These are phyloP conservation scores for Brachyhypopomus gauderio DNA, from an alignment of 2,113 vertebrate genomes.

Conservation along the genomic window DNA sequence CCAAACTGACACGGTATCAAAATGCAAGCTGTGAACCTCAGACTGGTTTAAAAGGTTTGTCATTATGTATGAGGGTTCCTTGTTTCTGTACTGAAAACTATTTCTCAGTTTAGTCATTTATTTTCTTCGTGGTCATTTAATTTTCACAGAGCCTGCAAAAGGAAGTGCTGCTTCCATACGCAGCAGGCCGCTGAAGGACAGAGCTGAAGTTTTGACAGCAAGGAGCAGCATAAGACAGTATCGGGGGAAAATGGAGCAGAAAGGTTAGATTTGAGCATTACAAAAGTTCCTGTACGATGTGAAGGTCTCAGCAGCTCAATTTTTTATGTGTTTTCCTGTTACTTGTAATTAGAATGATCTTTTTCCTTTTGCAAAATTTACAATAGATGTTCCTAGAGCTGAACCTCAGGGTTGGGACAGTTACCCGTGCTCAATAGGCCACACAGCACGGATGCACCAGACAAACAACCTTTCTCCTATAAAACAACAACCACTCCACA, in stretches of 20 bases:
- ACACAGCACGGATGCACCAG: neutral
- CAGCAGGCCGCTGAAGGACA: constrained; percentile 8
- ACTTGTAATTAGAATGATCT: neutral
- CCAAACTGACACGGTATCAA: neutral
- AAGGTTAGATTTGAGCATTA: neutral
- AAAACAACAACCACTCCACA: neutral
- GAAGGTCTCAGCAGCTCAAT: neutral
- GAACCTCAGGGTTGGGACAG: neutral
- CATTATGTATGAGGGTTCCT: neutral
- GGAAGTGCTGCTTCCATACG: neutral
- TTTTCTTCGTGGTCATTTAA: neutral
- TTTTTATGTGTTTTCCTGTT: neutral
- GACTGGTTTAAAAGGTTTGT: constrained; percentile 31
- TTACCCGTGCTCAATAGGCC: neutral
- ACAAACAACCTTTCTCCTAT: constrained; percentile 4
- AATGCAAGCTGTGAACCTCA: neutral
- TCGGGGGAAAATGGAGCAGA: constrained; percentile 1
- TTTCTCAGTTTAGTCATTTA: neutral
- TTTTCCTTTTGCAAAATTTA: neutral
- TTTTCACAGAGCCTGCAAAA: constrained; percentile 23
- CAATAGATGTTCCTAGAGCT: constrained; percentile 11
- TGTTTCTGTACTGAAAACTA: neutral
- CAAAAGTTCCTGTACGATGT: neutral
- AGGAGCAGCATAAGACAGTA: constrained; percentile 27
- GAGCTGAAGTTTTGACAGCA: neutral